These are phyloP conservation scores for Drosophila mojavensis DNA, from an alignment of 1,140 invertebrate species.

Conservation along the genomic window DNA sequence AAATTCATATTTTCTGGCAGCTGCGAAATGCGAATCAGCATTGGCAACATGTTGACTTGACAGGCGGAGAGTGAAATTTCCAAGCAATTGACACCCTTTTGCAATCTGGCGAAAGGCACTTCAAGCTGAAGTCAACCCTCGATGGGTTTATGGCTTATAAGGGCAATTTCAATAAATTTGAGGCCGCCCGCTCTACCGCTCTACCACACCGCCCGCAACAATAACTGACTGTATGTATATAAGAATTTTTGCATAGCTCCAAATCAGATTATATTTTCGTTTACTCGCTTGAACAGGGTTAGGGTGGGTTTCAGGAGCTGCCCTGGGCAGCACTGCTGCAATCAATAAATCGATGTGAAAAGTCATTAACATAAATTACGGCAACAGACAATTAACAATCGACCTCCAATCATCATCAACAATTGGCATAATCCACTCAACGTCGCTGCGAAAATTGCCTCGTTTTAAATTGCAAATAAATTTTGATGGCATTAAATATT, in stretches of 20 bases:
- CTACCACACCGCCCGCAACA: background rate
- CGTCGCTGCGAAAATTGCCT: conserved; percentile 63
- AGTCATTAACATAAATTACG: conserved; percentile 76
- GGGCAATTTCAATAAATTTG: conserved; percentile 82
- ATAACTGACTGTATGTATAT: conserved; percentile 22
- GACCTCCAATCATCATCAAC: conserved; percentile 78
- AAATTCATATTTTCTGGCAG: conserved; percentile 76
- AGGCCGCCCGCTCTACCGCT: conserved; percentile 1
- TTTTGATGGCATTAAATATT: conserved; percentile 78
- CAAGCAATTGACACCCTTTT: conserved; percentile 81
- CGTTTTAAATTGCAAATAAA: conserved; percentile 78
- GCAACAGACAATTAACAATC: conserved; percentile 76
- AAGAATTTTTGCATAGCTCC: conserved; percentile 61
- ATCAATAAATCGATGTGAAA: conserved; percentile 78
- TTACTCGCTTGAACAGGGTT: conserved; percentile 6
- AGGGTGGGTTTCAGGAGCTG: conserved; percentile 14
- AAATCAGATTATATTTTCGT: conserved; percentile 67
- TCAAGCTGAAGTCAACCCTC: conserved; percentile 49
- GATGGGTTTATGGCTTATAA: conserved; percentile 37
- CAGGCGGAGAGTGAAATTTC: conserved; percentile 56
- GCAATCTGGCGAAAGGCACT: conserved; percentile 37
- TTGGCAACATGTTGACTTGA: conserved; percentile 80
- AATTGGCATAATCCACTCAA: conserved; percentile 78
- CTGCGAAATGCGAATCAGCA: conserved; percentile 38
- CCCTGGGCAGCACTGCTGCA: conserved; percentile 11